Evolutionary conservation across 1,140 invertebrate species (phyloP).

Genomic region (Zophobas morio): DNA sequence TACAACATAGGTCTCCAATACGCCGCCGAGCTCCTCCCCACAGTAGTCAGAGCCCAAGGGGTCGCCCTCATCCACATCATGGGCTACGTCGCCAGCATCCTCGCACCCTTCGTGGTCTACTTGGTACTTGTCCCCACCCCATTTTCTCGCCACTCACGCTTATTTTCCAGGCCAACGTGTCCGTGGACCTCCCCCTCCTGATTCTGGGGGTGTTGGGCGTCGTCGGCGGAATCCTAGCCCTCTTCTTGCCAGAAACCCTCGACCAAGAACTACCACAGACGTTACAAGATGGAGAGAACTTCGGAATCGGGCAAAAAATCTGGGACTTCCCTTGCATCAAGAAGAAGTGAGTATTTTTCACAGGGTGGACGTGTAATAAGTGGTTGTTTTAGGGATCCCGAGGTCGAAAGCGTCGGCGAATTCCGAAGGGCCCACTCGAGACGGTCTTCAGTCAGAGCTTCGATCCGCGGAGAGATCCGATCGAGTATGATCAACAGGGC

Average conservation of each 20-base stretch:
- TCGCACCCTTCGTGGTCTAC: conserved; percentile 88
- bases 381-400: conserved; percentile 64
- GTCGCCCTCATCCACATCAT: conserved; percentile 88
- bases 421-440: conserved; percentile 64
- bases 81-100: conserved; percentile 86
- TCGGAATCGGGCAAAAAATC: conserved; percentile 83
- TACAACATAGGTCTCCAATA: conserved; percentile 93
- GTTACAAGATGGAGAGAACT: conserved; percentile 86
- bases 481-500: conserved; percentile 75
- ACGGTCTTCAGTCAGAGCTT: conserved; percentile 72
- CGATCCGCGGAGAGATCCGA: conserved; percentile 76
- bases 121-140: conserved; percentile 69
- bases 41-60: conserved; percentile 88
- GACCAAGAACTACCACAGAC: conserved; percentile 87
- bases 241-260: conserved; percentile 88
- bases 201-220: conserved; percentile 83
- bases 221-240: conserved; percentile 78
- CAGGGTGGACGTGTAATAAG: conserved; percentile 61
- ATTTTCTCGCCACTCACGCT: neutral
- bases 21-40: conserved; percentile 88
- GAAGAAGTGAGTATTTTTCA: conserved; percentile 66
- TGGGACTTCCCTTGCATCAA: conserved; percentile 85
- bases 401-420: conserved; percentile 62
- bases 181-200: conserved; percentile 78
- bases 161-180: conserved; percentile 74